phyloP scores from a whole-genome alignment of 2,113 vertebrate genomes.

The Bubo blakistoni region DNA sequence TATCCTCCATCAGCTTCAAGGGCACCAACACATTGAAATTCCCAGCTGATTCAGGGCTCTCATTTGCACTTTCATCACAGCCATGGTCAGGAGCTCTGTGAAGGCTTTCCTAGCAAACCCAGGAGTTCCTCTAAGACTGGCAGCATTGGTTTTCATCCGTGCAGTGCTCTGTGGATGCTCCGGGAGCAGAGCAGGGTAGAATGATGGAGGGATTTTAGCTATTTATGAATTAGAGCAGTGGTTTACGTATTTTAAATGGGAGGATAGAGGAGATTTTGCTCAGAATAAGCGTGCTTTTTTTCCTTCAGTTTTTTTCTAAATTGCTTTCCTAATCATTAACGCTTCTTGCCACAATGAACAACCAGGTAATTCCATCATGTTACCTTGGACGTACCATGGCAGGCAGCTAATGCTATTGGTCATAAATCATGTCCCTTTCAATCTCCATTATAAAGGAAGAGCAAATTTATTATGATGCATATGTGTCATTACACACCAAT shows the following conservation, averaged over 20 bases:
- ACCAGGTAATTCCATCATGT: neutral
- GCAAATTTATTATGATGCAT: slow-evolving; percentile 42
- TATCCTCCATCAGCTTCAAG: slow-evolving; percentile 34
- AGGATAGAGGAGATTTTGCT: neutral
- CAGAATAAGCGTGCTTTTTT: neutral
- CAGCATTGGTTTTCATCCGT: neutral
- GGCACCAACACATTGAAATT: neutral
- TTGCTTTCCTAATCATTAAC: neutral
- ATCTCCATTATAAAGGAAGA: slow-evolving; percentile 30
- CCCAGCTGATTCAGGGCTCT: neutral
- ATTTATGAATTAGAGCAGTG: neutral
- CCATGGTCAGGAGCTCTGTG: neutral
- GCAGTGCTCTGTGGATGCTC: neutral
- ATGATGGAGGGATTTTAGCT: neutral
- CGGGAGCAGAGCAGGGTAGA: neutral
- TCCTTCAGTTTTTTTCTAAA: neutral
- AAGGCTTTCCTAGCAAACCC: slow-evolving; percentile 1
- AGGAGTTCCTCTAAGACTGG: neutral
- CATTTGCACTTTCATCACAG: neutral
- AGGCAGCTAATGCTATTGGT: slow-evolving; percentile 17
- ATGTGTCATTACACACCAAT: slow-evolving; percentile 33
- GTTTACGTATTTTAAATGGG: neutral
- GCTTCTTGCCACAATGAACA: neutral
- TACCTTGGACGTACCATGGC: neutral
- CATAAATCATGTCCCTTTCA: slow-evolving; percentile 51